Base-by-base conservation (phyloP, 2,113 vertebrate genomes). In the Echinops telfairi region DNA sequence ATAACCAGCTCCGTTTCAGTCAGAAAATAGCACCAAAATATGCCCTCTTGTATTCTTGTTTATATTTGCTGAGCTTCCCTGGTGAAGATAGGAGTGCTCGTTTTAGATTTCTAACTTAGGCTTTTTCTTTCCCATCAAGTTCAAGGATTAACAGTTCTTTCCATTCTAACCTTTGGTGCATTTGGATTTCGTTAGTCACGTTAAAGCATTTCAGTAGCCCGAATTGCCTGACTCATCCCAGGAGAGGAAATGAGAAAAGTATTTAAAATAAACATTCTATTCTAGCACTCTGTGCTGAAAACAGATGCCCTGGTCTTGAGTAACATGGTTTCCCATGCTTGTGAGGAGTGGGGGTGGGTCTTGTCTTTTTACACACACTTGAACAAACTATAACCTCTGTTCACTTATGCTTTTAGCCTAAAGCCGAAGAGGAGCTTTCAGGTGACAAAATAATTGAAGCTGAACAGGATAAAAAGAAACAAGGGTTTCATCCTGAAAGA, bases 391-490 rank as follows among this genome's bases (percentile, higher is more conserved):
- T 91, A 87, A 92, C 71, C 66, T 96, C 83, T 96, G 53, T 92
- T 94, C 53, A 2, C 86, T 94, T 68, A 0, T 29, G 31, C 96
- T 97, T 66, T 79, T 97, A 99, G 99, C 98, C 97, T 85, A 97
- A 98, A 96, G 95, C 93, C 58, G 98, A 98, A 96, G 97, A 98
- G 25, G 98, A 99, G 15, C 96, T 96, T 88, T 97, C 97, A 94
- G 97, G 97, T 87, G 97, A 98, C 97, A 98, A 85, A 97, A 95
- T 97, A 95, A 97, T 98, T 96, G 98, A 98, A 95, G 91, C 97
- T 0, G 98, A 98, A 38, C 97, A 97, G 83, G 98, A 98, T 94
- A 98, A 98, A 78, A 97, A 96, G 97, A 98, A 97, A 95, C 98
- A 95, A 20, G 97, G 95, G 84, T 94, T 97, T 95, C 97, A 96